Evolutionary conservation across 1,140 invertebrate species (phyloP), one percentile per base, ranked within the genome.

Genomic region (Trichonephila clavata): DNA sequence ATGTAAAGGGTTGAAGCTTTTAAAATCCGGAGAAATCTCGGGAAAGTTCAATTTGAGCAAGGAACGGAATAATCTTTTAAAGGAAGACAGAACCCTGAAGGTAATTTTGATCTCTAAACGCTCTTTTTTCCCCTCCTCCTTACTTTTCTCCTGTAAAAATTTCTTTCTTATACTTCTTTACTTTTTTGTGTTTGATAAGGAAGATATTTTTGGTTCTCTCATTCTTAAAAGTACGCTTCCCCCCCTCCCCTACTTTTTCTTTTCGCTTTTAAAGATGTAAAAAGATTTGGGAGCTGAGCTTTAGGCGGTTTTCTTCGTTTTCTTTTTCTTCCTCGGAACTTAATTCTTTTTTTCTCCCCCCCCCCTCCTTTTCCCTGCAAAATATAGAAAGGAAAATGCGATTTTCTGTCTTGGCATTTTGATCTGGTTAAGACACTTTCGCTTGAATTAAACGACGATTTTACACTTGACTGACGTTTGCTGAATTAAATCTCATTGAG

Each of bases 21-120:
- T n/a, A 21, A 86, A 86, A 86, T 84, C 81, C 5, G 39, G 21
- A 84, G 39, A 84, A 50, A 84, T 27, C 21, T n/a, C 43, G 60
- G 50, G n/a, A 86, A 39, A 86, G 83, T 86, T 86, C 24, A 27
- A 60, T 86, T 86, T 86, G 57, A 32, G 24, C 21, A 27, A 32
- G 57, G 39, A 86, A n/a, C n/a, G 24, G 24, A 86, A 86, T 61
- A 61, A 86, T 61, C 24, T 32, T 86, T 86, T 27, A 5, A 14
- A 27, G n/a, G 32, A 27, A 21, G 21, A 16, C 32, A 27, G 24
- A 16, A 7, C 24, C 83, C 83, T 32, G 83, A 18, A 86, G 83
- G 83, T 61, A 86, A 86, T 86, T 71, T 86, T 60, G 83, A 61
- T 27, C 59, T 24, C 50, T 86, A 86, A 86, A 86, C 83, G 57